A percentile compares a stretch with the other conserved stretches of the same genome.
phyloP scores from a whole-genome alignment of 2,888 invertebrate genomes.

The Sisyra terminalis region DNA sequence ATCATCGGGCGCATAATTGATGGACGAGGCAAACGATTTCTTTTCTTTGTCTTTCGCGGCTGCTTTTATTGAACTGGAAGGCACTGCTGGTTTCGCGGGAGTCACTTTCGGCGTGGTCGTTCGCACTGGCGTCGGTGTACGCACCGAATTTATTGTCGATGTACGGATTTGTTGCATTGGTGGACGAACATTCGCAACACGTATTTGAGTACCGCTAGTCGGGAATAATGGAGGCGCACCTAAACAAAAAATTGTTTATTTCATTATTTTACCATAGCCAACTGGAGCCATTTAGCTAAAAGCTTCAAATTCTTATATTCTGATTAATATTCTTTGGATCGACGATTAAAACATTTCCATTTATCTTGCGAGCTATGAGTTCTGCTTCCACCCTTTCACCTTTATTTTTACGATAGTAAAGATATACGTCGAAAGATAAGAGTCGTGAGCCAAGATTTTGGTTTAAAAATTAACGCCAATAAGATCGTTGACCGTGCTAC shows the following conservation, averaged over 20 bases:
- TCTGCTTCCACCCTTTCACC: no score
- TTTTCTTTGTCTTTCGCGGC: slow-evolving; percentile 61
- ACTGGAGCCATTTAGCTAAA: no score
- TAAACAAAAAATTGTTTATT: neutral
- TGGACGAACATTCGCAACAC: slow-evolving; percentile 22
- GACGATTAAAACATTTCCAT: no score
- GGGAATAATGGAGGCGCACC: slow-evolving; percentile 13
- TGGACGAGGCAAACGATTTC: slow-evolving; percentile 40
- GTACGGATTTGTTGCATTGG: slow-evolving; percentile 22
- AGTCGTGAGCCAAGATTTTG: no score
- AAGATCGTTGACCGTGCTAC: no score
- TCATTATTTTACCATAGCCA: no score
- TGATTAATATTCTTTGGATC: no score
- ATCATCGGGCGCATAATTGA: slow-evolving; percentile 51
- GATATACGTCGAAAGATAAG: no score
- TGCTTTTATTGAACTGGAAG: slow-evolving; percentile 34
- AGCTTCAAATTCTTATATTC: no score
- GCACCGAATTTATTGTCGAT: slow-evolving; percentile 27
- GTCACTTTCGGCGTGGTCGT: slow-evolving; percentile 21
- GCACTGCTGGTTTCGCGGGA: slow-evolving; percentile 36
- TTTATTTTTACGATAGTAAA: no score
- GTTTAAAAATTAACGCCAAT: no score
- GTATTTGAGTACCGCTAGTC: slow-evolving; percentile 12
- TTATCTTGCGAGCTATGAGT: no score
- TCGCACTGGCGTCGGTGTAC: slow-evolving; percentile 21